Percentiles rank a stretch among this genome's conserved stretches.
Conservation (phyloP, 2,113 vertebrate genomes). For the Athene noctua region DNA sequence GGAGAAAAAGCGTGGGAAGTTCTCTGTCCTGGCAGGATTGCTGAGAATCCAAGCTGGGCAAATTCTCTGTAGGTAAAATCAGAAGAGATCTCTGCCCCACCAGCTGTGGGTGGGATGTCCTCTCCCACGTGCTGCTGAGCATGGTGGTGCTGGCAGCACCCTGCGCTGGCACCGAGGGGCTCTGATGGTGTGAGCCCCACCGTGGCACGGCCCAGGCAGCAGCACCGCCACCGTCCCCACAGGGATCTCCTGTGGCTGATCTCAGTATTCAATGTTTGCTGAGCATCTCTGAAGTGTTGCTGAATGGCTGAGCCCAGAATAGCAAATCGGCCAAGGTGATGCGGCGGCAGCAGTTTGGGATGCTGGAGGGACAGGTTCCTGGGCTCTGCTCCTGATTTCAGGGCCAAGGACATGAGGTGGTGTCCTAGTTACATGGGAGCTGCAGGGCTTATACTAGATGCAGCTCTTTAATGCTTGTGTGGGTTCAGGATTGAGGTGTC, state of each 20-base stretch:
- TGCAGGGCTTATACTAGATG: not conserved
- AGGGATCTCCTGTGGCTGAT: not conserved
- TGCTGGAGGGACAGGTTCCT: not conserved
- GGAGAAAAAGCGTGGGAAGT: not conserved
- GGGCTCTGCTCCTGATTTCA: not conserved
- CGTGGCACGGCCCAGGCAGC: fast-evolving
- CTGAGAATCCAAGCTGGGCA: not conserved
- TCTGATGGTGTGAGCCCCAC: not conserved
- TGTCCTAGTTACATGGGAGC: not conserved
- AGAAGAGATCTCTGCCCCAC: not conserved
- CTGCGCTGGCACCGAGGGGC: fast-evolving
- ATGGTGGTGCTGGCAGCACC: not conserved
- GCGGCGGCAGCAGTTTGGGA: not conserved
- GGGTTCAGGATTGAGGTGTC: not conserved
- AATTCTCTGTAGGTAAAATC: not conserved
- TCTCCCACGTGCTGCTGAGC: not conserved
- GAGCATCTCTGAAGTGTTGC: not conserved
- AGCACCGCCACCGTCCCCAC: fast-evolving
- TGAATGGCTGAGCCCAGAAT: not conserved
- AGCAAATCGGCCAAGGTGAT: not conserved
- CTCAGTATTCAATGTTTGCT: not conserved
- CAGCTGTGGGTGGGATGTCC: fast-evolving
- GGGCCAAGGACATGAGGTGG: not conserved
- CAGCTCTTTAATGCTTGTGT: not conserved
- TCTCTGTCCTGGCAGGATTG: not conserved